Evolutionary conservation across 2,113 vertebrate species (phyloP), one percentile per base, ranked within the genome.

Genomic region (Mormyrus lacerda): DNA sequence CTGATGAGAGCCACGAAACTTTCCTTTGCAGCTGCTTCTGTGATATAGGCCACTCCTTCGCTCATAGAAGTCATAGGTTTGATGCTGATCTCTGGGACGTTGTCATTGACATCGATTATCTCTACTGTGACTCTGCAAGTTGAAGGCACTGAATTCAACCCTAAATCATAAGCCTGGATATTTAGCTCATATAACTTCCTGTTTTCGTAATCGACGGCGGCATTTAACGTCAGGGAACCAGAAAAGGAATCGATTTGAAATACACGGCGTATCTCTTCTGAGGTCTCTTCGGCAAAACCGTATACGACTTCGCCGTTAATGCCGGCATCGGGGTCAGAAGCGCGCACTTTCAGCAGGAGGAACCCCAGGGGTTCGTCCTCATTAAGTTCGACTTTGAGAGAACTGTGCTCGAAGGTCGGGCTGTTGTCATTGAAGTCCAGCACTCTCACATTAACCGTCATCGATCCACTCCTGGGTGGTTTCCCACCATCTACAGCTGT

Each of bases 1-100:
- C 95, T 95, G 93, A 96, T 94, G 17, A 96, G 92, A 24, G 96
- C 95, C 65, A 96, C 95, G 35, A 96, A 96, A 21, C 96, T 96
- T 83, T 96, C 96, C 0, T 92, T 90, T 0, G 95, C 96, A 0
- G 96, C 96, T 1, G 95, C 93, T 27, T 96, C 96, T 0, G 95
- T 96, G 87, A 96, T 96, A 91, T 94, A 95, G 15, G 96, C 96
- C 7, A 96, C 93, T 0, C 95, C 93, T 9, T 96, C 95, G 2
- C 93, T 95, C 87, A 91, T 93, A 58, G 95, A 94, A 47, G 95
- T 96, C 95, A 96, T 96, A 0, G 95, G 96, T 17, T 95, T 96
- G 90, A 96, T 95, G 92, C 7, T 88, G 76, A 96, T 96, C 58
- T 95, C 95, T 0, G 96, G 96, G 0, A 95, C 93, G 5, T 96